Percentiles rank a stretch among this genome's conserved stretches.
phyloP scores from a whole-genome alignment of 2,888 invertebrate genomes.

The Rotaria macrura region DNA sequence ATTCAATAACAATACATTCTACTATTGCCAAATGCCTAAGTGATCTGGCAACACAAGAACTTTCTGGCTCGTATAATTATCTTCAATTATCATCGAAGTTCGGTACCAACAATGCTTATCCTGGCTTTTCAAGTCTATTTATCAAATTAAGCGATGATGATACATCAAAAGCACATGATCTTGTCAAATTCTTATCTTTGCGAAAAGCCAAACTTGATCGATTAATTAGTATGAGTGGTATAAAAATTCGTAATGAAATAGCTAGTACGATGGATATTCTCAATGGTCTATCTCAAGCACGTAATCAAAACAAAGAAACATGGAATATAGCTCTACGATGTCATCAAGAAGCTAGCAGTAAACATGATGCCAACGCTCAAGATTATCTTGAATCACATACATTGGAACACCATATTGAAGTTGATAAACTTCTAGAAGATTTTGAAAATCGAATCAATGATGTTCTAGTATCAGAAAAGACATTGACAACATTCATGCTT shows the following conservation, averaged over 20 bases:
- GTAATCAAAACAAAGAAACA: neutral
- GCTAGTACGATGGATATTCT: neutral
- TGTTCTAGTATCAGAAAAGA: neutral
- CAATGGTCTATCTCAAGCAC: neutral
- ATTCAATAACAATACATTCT: neutral
- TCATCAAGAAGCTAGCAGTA: neutral
- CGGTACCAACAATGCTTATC: neutral
- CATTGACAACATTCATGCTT: neutral
- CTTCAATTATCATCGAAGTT: constrained; percentile 3
- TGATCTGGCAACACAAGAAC: neutral
- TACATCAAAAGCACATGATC: neutral
- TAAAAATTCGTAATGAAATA: neutral
- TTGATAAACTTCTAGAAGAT: constrained; percentile 2
- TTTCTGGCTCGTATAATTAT: neutral
- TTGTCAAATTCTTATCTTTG: neutral
- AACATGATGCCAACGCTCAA: neutral
- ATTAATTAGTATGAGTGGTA: neutral
- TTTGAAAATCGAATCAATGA: neutral
- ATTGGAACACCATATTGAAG: neutral
- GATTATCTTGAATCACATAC: neutral
- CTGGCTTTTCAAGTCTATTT: neutral
- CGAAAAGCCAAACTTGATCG: neutral
- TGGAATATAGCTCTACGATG: neutral
- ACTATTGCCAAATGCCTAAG: neutral
- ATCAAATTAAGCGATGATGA: neutral